Evolutionary conservation across 2,113 vertebrate genomes (phyloP).

Genomic region (Anhinga anhinga): DNA sequence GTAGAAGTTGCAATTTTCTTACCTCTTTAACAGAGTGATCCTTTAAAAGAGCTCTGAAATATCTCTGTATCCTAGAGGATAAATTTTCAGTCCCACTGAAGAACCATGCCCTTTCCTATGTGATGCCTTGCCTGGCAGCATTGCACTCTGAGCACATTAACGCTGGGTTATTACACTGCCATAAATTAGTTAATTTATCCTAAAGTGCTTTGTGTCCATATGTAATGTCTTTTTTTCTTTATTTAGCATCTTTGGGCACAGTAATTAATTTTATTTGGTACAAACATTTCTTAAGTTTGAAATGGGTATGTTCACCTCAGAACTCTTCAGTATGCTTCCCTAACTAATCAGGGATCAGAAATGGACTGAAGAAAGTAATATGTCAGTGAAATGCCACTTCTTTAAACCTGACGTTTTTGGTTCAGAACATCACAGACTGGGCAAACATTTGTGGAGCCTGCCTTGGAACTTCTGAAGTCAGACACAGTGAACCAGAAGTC

Average conservation of each 20-base stretch:
- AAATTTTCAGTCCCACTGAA: background rate
- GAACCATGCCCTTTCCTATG: background rate
- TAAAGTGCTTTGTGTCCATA: background rate
- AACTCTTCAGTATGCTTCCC: background rate
- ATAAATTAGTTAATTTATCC: conserved; percentile 11
- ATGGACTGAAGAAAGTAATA: background rate
- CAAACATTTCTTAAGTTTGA: background rate
- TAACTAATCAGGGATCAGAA: background rate
- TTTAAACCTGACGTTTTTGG: background rate
- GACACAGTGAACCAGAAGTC: background rate
- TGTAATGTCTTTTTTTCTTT: background rate
- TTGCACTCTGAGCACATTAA: background rate
- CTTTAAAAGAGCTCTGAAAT: conserved; percentile 34
- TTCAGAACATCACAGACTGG: background rate
- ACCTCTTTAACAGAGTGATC: background rate
- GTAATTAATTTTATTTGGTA: conserved; percentile 1
- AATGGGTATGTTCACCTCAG: background rate
- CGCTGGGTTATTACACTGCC: background rate
- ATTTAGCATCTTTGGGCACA: background rate
- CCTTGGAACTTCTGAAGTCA: background rate
- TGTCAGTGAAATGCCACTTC: background rate
- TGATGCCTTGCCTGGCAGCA: background rate
- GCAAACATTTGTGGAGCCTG: background rate
- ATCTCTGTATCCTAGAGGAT: background rate
- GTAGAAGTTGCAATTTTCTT: conserved; percentile 1